These are phyloP conservation scores for Acanthis flammea DNA, from an alignment of 2,797 vertebrate species.

Conservation along the genomic window DNA sequence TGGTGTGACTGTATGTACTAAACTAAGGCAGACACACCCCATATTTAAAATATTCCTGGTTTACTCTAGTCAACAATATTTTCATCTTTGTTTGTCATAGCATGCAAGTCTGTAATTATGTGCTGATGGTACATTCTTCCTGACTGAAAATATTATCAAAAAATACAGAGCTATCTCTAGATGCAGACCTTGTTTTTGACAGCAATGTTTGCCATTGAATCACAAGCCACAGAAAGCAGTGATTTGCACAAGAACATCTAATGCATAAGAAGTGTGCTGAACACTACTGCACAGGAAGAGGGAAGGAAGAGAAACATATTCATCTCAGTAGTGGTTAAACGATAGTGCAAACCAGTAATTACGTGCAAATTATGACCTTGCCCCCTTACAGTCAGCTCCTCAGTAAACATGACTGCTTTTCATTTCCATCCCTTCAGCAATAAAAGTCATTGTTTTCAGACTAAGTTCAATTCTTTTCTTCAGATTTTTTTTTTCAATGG, in stretches of 20 bases:
- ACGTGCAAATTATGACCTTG: conserved; percentile 57
- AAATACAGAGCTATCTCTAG: conserved; percentile 7
- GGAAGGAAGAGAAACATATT: conserved; percentile 51
- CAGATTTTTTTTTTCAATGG: not conserved
- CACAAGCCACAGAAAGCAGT: conserved; percentile 38
- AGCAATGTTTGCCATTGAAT: conserved; percentile 5
- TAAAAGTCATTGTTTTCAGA: conserved; percentile 2
- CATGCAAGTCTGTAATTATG: not conserved
- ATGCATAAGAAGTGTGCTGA: conserved; percentile 26
- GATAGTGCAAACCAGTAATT: conserved; percentile 61
- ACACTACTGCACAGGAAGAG: conserved; percentile 44
- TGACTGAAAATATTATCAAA: conserved; percentile 23
- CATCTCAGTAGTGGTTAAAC: conserved; percentile 59
- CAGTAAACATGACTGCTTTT: conserved; percentile 35
- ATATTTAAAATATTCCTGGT: conserved; percentile 1
- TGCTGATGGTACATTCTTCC: not conserved
- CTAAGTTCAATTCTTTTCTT: not conserved
- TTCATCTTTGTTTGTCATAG: conserved; percentile 9
- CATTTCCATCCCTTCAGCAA: conserved; percentile 1
- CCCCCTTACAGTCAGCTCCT: conserved; percentile 25
- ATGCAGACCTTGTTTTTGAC: conserved; percentile 27
- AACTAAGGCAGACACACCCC: conserved; percentile 27
- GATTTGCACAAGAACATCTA: conserved; percentile 47
- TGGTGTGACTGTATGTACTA: not conserved
- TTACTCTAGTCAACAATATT: not conserved